Conservation (phyloP, 2,797 vertebrate genomes). For the Macropus fuliginosus region DNA sequence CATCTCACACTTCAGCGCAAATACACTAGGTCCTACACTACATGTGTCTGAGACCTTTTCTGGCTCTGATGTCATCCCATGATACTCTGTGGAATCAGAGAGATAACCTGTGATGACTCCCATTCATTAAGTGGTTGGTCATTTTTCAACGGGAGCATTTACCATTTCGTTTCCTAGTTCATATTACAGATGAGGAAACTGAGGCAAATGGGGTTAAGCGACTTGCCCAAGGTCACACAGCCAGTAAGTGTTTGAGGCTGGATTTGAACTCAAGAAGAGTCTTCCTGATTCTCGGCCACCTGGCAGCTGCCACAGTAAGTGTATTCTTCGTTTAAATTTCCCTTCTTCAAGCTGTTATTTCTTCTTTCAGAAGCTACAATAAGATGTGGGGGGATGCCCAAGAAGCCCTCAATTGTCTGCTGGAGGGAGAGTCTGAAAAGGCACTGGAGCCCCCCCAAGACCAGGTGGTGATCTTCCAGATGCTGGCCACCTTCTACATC, state of each 20-base stretch:
- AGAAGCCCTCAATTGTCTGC: slow-evolving; percentile 84
- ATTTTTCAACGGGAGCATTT: background rate
- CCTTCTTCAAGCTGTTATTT: background rate
- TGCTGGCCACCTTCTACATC: slow-evolving; percentile 87
- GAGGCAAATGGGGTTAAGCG: background rate
- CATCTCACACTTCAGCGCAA: too few relatives aligned
- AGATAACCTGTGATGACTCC: background rate
- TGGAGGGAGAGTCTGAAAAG: slow-evolving; percentile 85
- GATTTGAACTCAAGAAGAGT: background rate
- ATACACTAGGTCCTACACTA: too few relatives aligned
- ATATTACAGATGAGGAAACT: background rate
- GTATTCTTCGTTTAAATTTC: background rate
- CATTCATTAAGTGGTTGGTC: too few relatives aligned
- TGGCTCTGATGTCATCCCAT: too few relatives aligned
- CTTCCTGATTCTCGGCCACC: fast-evolving
- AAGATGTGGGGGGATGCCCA: slow-evolving; percentile 89
- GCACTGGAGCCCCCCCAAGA: slow-evolving; percentile 81
- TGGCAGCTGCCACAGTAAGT: fast-evolving
- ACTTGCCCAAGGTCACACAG: background rate
- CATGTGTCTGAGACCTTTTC: background rate
- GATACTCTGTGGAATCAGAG: too few relatives aligned
- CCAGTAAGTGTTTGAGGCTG: background rate
- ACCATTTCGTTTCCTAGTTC: background rate
- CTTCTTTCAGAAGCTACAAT: slow-evolving; percentile 84
- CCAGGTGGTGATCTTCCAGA: slow-evolving; percentile 80